Conservation (phyloP, 92 coral and sea anemone genomes). For the Virgularia gustaviana region DNA sequence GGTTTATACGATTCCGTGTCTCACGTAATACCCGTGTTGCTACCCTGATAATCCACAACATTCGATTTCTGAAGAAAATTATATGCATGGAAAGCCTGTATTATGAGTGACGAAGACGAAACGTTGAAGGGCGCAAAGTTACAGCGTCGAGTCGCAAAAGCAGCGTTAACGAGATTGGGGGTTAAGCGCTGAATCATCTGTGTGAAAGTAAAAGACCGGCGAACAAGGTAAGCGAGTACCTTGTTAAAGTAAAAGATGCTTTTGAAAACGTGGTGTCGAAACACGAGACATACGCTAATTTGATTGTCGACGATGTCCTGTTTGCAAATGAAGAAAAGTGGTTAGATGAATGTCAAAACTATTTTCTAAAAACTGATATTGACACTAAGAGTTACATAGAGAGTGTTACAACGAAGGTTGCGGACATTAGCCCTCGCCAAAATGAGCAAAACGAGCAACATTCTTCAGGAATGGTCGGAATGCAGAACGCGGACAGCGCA, state of each 20-base stretch:
- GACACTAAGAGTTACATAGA: constrained; percentile 44
- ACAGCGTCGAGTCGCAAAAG: constrained; percentile 39
- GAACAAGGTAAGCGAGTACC: constrained; percentile 49
- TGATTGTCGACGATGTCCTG: constrained; percentile 43
- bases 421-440: background rate
- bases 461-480: constrained; percentile 22
- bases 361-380: constrained; percentile 44
- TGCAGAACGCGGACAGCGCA: constrained; percentile 9
- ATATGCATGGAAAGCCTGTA: background rate
- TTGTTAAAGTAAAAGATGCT: constrained; percentile 50
- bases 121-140: background rate
- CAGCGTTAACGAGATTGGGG: constrained; percentile 52
- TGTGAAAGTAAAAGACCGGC: constrained; percentile 32
- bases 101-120: background rate
- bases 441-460: constrained; percentile 7
- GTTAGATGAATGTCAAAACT: constrained; percentile 52
- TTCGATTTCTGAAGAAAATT: background rate
- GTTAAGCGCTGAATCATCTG: constrained; percentile 37
- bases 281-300: constrained; percentile 48
- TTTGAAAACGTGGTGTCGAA: constrained; percentile 45
- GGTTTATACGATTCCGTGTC: constrained; percentile 1
- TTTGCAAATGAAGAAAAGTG: constrained; percentile 45
- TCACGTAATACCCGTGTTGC: constrained; percentile 1
- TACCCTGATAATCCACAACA: constrained; percentile 1
- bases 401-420: constrained; percentile 11